Base-by-base conservation (phyloP, 2,113 vertebrate species). In the Pontoporia blainvillei region DNA sequence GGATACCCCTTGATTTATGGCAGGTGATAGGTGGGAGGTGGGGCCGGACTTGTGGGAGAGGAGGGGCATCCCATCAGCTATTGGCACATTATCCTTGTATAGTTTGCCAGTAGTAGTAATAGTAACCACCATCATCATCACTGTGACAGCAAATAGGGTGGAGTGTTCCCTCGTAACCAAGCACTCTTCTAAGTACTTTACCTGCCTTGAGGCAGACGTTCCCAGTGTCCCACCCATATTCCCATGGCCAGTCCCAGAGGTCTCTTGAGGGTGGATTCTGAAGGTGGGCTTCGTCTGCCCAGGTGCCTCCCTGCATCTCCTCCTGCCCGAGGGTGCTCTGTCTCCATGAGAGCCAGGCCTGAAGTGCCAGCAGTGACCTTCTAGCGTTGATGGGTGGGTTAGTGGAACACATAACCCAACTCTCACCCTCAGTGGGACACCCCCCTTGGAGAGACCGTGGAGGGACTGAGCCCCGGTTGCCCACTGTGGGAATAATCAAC, bases 401-500 rank as follows among this genome's bases (percentile, higher is more conserved):
- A 8, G 14, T 20, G 11, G 59, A 34, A 20, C 5, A 61, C 27
- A 59, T 66, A 59, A 66, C 21, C 39, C 29, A 10, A 18, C n/a
- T 54, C 49, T 75, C 49, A 36, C 23, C 57, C 44, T 61, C 18
- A 29, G 15, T 46, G 25, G 18, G n/a, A 69, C 34, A 5, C 4
- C 13, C 25, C 23, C 46, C 18, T 59, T 54, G 11, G 29, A 75
- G 23, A 46, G 21, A 11, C 1, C 9, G 8, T 41, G 23, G 27
- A 4, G 29, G 49, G 44, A 36, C 41, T 29, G 25, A 78, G 2
- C 4, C 73, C 66, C 23, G 7, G 64, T 69, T 9, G 6, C 27
- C 34, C 34, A 3, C 13, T 2, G 8, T 8, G 20, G 49, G 18
- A 61, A 41, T 17, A 52, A 11, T 1, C 3, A 4, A 11, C 29